phyloP scores from a whole-genome alignment of 2,797 vertebrate genomes.

The Rhinogobio ventralis region DNA sequence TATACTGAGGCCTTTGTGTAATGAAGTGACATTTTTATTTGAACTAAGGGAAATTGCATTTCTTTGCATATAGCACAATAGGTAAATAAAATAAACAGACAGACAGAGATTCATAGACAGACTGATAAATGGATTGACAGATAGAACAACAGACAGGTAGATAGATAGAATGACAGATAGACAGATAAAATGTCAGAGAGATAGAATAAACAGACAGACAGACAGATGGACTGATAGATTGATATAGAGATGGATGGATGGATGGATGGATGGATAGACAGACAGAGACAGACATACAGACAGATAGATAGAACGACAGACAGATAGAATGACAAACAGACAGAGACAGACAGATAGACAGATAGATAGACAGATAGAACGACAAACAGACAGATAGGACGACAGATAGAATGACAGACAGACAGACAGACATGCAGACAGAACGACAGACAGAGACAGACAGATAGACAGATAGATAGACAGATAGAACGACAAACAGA shows the following conservation, averaged over 20 bases:
- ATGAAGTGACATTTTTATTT: background rate
- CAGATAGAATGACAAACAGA: background rate
- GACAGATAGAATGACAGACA: background rate
- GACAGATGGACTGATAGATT: background rate
- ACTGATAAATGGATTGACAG: background rate
- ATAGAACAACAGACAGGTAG: background rate
- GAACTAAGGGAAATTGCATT: background rate
- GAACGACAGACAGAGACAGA: background rate
- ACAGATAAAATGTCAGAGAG: background rate
- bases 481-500: background rate
- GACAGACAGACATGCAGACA: background rate
- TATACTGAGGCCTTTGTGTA: background rate
- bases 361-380: too few relatives aligned
- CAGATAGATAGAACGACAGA: background rate
- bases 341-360: background rate
- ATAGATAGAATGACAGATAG: background rate
- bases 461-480: rapidly evolving
- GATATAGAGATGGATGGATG: rapidly evolving
- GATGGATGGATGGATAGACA: background rate
- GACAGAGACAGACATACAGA: background rate
- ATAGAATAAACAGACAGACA: background rate
- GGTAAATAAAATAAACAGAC: background rate
- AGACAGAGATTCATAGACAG: background rate
- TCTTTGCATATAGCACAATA: background rate
- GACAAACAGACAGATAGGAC: too few relatives aligned